Evolutionary conservation across 2,113 vertebrate genomes (phyloP).

Genomic region (Castor canadensis): DNA sequence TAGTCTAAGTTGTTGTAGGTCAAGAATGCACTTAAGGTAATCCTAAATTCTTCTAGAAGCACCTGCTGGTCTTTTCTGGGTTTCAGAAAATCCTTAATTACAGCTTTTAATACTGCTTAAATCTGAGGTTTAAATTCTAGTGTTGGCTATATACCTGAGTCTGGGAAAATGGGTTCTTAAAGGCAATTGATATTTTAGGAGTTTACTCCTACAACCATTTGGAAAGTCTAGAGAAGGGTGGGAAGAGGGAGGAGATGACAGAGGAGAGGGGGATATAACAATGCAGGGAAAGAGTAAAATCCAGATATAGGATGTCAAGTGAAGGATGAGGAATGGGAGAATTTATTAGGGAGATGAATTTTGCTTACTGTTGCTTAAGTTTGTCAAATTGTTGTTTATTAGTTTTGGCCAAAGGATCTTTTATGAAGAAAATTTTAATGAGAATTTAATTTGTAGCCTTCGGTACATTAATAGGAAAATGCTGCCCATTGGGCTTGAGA

Average conservation of each 20-base stretch:
- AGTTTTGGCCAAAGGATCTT: background rate
- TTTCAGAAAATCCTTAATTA: constrained; percentile 14
- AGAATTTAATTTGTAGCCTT: background rate
- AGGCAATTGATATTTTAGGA: background rate
- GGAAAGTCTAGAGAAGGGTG: background rate
- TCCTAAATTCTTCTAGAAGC: background rate
- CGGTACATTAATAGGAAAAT: background rate
- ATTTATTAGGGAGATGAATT: background rate
- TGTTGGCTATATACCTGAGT: background rate
- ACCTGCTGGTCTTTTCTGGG: background rate
- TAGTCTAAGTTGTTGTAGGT: background rate
- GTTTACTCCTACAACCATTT: background rate
- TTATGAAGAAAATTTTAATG: background rate
- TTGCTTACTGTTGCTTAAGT: background rate
- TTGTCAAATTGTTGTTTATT: background rate
- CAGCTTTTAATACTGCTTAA: constrained; percentile 8
- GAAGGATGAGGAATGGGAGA: background rate
- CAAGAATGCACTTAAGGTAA: background rate
- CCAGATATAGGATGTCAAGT: background rate
- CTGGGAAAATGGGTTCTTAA: background rate
- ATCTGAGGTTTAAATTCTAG: background rate
- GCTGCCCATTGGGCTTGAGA: background rate
- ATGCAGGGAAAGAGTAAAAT: background rate
- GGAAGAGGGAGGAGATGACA: background rate
- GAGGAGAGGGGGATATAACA: background rate